Conservation (phyloP, 2,113 vertebrate genomes). For the Motacilla alba region DNA sequence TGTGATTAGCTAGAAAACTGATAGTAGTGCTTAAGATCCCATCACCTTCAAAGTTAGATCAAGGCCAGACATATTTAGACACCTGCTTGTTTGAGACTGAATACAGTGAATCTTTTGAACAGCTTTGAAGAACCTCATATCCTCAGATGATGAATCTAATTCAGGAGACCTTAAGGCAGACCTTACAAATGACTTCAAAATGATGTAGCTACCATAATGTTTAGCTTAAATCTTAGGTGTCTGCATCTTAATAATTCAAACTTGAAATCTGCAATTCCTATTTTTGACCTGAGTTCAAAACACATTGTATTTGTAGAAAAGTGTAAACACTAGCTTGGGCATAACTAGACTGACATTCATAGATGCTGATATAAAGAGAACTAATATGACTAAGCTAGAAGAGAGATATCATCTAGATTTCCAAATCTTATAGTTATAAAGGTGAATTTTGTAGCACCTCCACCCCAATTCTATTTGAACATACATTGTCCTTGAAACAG, state of each 20-base stretch:
- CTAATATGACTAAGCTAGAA: background rate
- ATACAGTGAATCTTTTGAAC: background rate
- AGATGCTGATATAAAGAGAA: background rate
- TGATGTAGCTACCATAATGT: background rate
- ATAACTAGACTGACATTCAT: background rate
- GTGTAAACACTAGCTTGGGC: background rate
- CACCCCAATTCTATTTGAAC: background rate
- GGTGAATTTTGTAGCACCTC: background rate
- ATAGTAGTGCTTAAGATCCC: background rate
- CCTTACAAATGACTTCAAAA: background rate
- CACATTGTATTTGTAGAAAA: background rate
- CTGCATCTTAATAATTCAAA: background rate
- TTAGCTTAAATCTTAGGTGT: background rate
- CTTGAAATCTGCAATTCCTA: background rate
- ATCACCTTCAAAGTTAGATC: background rate
- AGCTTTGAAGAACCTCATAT: background rate
- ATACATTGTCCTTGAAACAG: background rate
- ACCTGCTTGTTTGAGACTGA: background rate
- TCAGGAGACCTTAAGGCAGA: background rate
- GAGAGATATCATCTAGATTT: background rate
- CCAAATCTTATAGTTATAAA: background rate
- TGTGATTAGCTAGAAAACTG: background rate
- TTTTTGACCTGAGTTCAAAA: background rate
- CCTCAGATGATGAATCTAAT: background rate
- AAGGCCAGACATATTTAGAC: background rate